Percentiles rank a stretch among this genome's conserved stretches.
Conservation (phyloP, 2,113 vertebrate genomes). For the Marcusenius ussheri region DNA sequence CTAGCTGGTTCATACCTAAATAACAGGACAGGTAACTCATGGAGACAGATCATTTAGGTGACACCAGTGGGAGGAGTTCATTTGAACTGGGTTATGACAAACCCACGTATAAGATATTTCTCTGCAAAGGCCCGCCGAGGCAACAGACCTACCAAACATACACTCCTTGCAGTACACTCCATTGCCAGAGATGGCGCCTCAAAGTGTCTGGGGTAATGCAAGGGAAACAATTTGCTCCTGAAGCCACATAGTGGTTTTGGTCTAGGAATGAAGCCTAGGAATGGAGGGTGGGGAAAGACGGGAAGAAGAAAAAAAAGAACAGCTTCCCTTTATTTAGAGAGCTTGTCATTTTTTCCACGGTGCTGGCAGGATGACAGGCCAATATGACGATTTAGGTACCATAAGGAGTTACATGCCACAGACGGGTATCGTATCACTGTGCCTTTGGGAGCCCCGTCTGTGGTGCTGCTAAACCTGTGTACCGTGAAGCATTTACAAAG, state of each 20-base stretch:
- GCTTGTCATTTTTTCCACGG: conserved; percentile 40
- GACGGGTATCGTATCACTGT: conserved; percentile 48
- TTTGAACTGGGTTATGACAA: not conserved
- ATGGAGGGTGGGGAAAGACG: conserved; percentile 25
- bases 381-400: conserved; percentile 36
- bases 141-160: not conserved
- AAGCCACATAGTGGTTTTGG: conserved; percentile 49
- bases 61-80: not conserved
- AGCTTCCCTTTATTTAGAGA: conserved; percentile 57
- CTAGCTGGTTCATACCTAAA: not conserved
- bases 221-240: conserved; percentile 56
- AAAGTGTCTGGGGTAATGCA: conserved; percentile 18
- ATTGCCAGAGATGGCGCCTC: not conserved
- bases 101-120: not conserved
- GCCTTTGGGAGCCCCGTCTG: conserved; percentile 21
- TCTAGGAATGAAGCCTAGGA: conserved; percentile 36
- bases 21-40: not conserved
- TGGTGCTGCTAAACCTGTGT: not conserved
- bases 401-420: conserved; percentile 53
- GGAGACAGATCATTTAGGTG: not conserved
- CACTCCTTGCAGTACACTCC: not conserved
- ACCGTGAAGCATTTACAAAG: not conserved
- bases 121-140: not conserved
- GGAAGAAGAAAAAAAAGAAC: conserved; percentile 34
- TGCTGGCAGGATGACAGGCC: conserved; percentile 37